These are phyloP conservation scores for Crematogaster levior DNA, from an alignment of 2,888 invertebrate genomes.

Conservation along the genomic window DNA sequence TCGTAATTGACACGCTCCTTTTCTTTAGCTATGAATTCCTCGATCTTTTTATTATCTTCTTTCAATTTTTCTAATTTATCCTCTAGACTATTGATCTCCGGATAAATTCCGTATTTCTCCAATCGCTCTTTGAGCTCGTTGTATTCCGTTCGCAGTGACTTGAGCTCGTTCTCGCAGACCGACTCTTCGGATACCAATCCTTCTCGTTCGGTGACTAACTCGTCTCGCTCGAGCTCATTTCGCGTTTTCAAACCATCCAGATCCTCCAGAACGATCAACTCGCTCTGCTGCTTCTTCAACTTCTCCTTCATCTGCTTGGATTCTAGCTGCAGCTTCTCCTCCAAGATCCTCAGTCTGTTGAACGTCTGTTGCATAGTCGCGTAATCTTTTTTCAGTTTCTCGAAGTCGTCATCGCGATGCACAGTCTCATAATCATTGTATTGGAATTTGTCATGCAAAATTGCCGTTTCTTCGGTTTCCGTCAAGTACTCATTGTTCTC, in stretches of 20 bases:
- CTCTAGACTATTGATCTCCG: conserved; percentile 90
- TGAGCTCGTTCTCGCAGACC: conserved; percentile 86
- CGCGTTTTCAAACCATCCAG: conserved; percentile 88
- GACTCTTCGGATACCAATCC: conserved; percentile 86
- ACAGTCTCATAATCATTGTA: conserved; percentile 83
- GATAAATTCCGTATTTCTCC: conserved; percentile 90
- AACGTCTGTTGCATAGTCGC: conserved; percentile 85
- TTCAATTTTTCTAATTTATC: conserved; percentile 90
- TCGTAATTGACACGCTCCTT: conserved; percentile 90
- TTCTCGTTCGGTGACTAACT: conserved; percentile 86
- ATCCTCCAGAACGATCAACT: conserved; percentile 88
- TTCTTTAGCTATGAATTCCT: conserved; percentile 90
- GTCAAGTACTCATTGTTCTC: conserved; percentile 87
- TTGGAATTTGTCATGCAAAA: conserved; percentile 82
- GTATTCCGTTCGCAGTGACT: conserved; percentile 86
- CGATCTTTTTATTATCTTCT: conserved; percentile 89
- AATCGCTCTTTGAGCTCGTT: conserved; percentile 87
- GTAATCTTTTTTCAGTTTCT: conserved; percentile 88
- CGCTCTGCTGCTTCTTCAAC: conserved; percentile 89
- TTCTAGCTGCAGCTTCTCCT: conserved; percentile 87
- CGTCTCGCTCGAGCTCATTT: conserved; percentile 87
- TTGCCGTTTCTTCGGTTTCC: conserved; percentile 87
- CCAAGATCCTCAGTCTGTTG: conserved; percentile 85
- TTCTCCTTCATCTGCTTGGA: conserved; percentile 90
- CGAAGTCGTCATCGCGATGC: conserved; percentile 88